phyloP scores from a whole-genome alignment of 2,888 invertebrate species.

The Orthosia cruda region DNA sequence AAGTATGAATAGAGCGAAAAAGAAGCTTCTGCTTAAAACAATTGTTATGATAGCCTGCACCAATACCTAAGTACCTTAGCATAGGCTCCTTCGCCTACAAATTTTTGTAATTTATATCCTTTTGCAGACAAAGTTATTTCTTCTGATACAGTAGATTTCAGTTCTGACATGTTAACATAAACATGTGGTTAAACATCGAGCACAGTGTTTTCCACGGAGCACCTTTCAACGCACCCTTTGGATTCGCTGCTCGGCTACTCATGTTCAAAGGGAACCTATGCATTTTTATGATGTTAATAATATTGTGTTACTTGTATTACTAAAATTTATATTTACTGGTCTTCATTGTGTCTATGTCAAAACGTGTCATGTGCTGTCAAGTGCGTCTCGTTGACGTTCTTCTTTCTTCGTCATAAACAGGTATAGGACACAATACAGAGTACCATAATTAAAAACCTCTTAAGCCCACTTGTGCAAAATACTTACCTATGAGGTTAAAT shows the following conservation, averaged over 20 bases:
- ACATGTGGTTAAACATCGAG: constrained; percentile 74
- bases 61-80: constrained; percentile 93
- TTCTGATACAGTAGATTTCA: constrained; percentile 87
- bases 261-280: constrained; percentile 74
- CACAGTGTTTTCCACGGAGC: constrained; percentile 68
- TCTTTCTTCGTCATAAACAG: constrained; percentile 56
- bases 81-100: constrained; percentile 95
- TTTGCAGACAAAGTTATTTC: constrained; percentile 88
- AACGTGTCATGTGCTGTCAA: constrained; percentile 51
- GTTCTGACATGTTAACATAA: constrained; percentile 86
- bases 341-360: constrained; percentile 73
- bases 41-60: not conserved
- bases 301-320: constrained; percentile 44
- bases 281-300: constrained; percentile 79
- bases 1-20: not conserved
- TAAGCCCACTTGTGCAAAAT: too few relatives aligned
- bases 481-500: too few relatives aligned
- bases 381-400: constrained; percentile 56
- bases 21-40: not conserved
- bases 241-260: constrained; percentile 72
- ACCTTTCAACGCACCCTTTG: constrained; percentile 68
- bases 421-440: constrained; percentile 1
- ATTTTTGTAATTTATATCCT: constrained; percentile 93
- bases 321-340: constrained; percentile 68
- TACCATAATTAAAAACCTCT: constrained; percentile 21